These are phyloP conservation scores for Cremastobaeus sp. DNA, from an alignment of 2,888 invertebrate species.

Conservation along the genomic window DNA sequence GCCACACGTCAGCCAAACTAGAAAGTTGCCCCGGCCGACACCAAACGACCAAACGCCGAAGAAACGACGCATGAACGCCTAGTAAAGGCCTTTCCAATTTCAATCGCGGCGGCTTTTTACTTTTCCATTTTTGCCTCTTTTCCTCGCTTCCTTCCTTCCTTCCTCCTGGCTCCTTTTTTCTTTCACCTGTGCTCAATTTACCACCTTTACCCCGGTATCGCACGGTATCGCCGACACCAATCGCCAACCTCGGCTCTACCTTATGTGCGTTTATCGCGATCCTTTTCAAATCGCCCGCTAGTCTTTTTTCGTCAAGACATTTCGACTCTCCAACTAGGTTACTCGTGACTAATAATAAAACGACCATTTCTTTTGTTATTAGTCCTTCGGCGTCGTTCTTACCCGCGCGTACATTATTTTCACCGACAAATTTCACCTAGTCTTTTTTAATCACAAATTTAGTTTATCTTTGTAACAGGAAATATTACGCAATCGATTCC, in stretches of 20 bases:
- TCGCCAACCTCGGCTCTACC: slow-evolving; percentile 28
- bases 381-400: too few relatives aligned
- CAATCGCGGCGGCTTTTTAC: slow-evolving; percentile 62
- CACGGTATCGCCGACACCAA: slow-evolving; percentile 30
- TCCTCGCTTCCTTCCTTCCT: slow-evolving; percentile 26
- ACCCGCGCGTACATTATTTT: too few relatives aligned
- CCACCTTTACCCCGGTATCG: slow-evolving; percentile 47
- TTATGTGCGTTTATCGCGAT: slow-evolving; percentile 20
- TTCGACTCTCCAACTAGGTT: slow-evolving; percentile 18
- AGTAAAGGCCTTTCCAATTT: slow-evolving; percentile 78
- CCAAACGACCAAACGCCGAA: too few relatives aligned
- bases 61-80: slow-evolving; percentile 69
- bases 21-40: slow-evolving; percentile 77
- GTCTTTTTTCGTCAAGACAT: slow-evolving; percentile 12
- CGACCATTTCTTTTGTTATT: slow-evolving; percentile 7
- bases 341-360: not conserved
- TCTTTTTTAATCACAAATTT: too few relatives aligned
- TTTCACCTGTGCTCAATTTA: too few relatives aligned
- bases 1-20: slow-evolving; percentile 76
- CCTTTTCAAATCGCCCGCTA: slow-evolving; percentile 9
- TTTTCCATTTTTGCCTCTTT: slow-evolving; percentile 12
- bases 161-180: too few relatives aligned
- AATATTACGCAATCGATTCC: too few relatives aligned
- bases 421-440: too few relatives aligned
- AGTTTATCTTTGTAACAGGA: too few relatives aligned